Conservation (phyloP, 2,113 vertebrate genomes). For the Ammodytes dubius region DNA sequence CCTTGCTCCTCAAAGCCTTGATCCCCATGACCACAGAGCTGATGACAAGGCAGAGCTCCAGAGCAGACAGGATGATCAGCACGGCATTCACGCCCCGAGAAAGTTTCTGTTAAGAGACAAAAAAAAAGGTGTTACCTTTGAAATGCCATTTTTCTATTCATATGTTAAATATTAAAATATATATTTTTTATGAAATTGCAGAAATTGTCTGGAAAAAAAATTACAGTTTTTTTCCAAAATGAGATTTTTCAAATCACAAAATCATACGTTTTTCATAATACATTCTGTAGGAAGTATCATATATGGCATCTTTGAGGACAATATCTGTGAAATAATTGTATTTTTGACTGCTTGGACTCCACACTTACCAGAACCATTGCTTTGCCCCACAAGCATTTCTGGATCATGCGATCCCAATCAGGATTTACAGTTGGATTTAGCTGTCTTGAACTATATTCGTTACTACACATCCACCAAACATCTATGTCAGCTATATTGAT, state of each 20-base stretch:
- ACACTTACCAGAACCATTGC: not conserved
- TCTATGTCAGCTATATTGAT: fast-evolving
- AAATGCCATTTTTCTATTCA: not conserved
- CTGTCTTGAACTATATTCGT: fast-evolving
- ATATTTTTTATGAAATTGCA: not conserved
- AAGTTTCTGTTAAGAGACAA: slow-evolving; percentile 51
- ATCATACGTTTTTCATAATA: no score
- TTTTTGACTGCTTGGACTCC: not conserved
- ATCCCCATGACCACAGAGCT: slow-evolving; percentile 66
- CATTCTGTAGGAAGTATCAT: no score
- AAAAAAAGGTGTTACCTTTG: not conserved
- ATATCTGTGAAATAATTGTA: not conserved
- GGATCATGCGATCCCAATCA: fast-evolving
- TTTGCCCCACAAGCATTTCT: slow-evolving; percentile 14
- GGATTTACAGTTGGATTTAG: not conserved
- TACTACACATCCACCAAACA: fast-evolving
- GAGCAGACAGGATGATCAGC: slow-evolving; percentile 61
- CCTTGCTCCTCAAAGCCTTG: slow-evolving; percentile 58
- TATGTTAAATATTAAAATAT: not conserved
- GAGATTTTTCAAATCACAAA: no score
- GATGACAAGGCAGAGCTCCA: slow-evolving; percentile 75
- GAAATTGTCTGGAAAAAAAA: not conserved
- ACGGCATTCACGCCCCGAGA: slow-evolving; percentile 2
- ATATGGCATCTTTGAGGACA: not conserved
- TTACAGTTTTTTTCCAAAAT: not conserved